A percentile compares a stretch with the other conserved stretches of the same genome.
Evolutionary conservation across 2,888 invertebrate species (phyloP).

Genomic region (Morinoia aosen): DNA sequence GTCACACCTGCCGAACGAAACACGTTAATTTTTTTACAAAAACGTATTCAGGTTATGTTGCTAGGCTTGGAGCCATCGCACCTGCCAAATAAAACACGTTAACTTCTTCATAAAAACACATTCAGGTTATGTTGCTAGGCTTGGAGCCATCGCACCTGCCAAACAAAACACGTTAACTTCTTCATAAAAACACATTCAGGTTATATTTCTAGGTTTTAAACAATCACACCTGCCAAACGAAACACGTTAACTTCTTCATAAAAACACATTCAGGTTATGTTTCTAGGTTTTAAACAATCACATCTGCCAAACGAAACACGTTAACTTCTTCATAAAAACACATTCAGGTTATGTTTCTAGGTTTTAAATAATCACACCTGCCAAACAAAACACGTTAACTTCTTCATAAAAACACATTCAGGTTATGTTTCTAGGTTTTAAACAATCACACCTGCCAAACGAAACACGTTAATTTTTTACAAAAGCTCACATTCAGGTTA

Average conservation of each 20-base stretch:
- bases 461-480: background rate
- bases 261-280: background rate
- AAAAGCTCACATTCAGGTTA: background rate
- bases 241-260: background rate
- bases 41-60: background rate
- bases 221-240: slow-evolving; percentile 63
- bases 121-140: background rate
- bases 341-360: too few species aligned
- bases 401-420: background rate
- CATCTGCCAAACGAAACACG: background rate
- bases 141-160: slow-evolving; percentile 66
- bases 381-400: background rate
- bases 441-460: background rate
- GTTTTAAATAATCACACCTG: background rate
- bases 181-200: background rate
- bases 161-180: background rate
- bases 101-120: background rate
- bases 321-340: background rate
- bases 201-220: slow-evolving; percentile 49
- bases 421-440: background rate
- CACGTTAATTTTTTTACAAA: too few species aligned
- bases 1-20: slow-evolving; percentile 61
- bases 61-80: slow-evolving; percentile 63
- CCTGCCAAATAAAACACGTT: slow-evolving; percentile 49
- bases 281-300: background rate